Evolutionary conservation across 2,797 vertebrate genomes (phyloP), one percentile per base, ranked within the genome.

Genomic region (Melanotaenia parkinsoni): DNA sequence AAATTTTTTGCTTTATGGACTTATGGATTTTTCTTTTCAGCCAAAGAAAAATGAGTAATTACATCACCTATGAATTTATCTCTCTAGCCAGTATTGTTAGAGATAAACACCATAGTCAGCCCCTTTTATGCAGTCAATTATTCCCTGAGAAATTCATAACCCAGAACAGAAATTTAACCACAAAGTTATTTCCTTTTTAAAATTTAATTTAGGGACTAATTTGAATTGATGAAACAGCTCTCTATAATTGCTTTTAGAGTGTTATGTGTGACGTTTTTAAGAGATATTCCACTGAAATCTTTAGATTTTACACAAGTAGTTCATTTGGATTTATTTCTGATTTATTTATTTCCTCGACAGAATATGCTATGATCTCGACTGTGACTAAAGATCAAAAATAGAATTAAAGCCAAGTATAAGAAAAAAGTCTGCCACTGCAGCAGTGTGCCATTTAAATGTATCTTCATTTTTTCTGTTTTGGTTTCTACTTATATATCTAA

Each of bases 321-420:
- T 32, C 8, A 47, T 47, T n/a, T 22, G 10, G 26, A 13, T 14
- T 35, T 64, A 16, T 38, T 43, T 28, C 22, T 13, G 12, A 10
- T 37, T 37, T 12, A 9, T 7, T 37, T 9, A 10, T 37, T 38
- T 12, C 37, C 43, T 30, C 6, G 16, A 32, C 8, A 59, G 6
- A 4, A 22, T n/a, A n/a, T 3, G 45, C 32, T 8, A 11, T 3
- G 0, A 67, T 51, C 28, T 28, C 18, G 16, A 67, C 14, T 65
- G 13, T 40, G 13, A 53, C 22, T 65, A 66, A 56, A 59, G 45
- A 69, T 53, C 2, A 16, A 59, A 58, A 51, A 32, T 24, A 24
- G 26, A 65, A 43, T 64, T 32, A 28, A 37, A 56, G 43, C 35
- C 30, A 28, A 30, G 12, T 35, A 69, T 50, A 47, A 64, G 20